Percentiles rank a stretch among this genome's conserved stretches.
Conservation (phyloP, 1,140 invertebrate genomes). For the Dendroctonus valens region DNA sequence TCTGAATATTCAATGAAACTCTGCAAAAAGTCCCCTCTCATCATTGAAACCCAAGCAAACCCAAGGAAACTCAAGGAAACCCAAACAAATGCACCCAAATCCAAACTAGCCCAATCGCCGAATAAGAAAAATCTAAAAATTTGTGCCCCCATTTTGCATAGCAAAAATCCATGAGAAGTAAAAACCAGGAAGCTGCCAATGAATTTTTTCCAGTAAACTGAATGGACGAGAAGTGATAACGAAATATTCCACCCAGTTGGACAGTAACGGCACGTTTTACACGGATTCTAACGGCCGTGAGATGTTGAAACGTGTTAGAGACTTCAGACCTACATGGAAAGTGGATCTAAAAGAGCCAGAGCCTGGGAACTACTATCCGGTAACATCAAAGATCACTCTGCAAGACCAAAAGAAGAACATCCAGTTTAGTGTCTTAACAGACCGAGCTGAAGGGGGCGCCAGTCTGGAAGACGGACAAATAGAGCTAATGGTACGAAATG, state of each 20-base stretch:
- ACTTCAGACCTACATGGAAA: slow-evolving; percentile 74
- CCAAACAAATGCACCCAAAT: background rate
- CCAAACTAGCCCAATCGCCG: too few species aligned
- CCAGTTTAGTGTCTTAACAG: slow-evolving; percentile 70
- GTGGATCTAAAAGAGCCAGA: slow-evolving; percentile 65
- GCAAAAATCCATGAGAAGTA: background rate
- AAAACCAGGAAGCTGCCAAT: background rate
- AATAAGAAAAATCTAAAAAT: background rate
- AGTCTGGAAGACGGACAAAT: slow-evolving; percentile 72
- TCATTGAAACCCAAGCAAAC: background rate
- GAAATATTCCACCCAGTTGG: slow-evolving; percentile 64
- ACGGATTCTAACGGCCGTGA: slow-evolving; percentile 95
- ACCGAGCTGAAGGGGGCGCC: slow-evolving; percentile 82
- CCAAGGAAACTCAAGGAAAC: background rate
- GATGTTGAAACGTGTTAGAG: slow-evolving; percentile 69
- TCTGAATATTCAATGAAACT: too few species aligned
- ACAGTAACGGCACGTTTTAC: slow-evolving; percentile 71
- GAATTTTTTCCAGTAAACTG: slow-evolving; percentile 57
- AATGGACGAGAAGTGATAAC: slow-evolving; percentile 81
- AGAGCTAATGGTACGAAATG: slow-evolving; percentile 70
- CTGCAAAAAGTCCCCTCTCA: too few species aligned
- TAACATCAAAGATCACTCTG: slow-evolving; percentile 79
- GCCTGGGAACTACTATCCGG: slow-evolving; percentile 89
- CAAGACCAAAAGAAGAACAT: slow-evolving; percentile 55
- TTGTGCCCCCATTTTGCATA: background rate